These are phyloP conservation scores for Scylla paramamosain DNA, from an alignment of 1,140 invertebrate species.

Conservation along the genomic window DNA sequence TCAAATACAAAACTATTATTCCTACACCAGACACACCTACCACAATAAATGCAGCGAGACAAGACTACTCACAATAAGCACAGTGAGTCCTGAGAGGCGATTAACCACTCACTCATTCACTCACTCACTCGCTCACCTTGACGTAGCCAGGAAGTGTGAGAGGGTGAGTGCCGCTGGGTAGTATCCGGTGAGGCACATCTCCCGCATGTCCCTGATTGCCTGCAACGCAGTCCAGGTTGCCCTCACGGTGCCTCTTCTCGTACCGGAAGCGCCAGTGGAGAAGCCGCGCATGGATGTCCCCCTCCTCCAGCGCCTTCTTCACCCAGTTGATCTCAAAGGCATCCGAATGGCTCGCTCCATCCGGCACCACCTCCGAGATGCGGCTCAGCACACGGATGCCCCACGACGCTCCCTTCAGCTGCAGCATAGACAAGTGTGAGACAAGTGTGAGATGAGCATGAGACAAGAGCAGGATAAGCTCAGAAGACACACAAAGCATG, in stretches of 20 bases:
- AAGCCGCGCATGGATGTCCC: constrained; percentile 40
- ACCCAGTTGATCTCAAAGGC: constrained; percentile 39
- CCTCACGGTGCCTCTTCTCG: constrained; percentile 47
- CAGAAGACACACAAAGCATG: too few relatives aligned
- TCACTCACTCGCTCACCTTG: constrained; percentile 48
- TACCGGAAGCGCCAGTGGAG: constrained; percentile 46
- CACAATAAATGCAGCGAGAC: too few relatives aligned
- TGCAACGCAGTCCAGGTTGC: constrained; percentile 43
- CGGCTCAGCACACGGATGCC: constrained; percentile 50
- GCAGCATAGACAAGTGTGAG: background rate
- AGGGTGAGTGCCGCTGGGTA: constrained; percentile 46
- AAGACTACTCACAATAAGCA: too few relatives aligned
- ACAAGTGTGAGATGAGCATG: too few relatives aligned
- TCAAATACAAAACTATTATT: too few relatives aligned
- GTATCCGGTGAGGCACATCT: constrained; percentile 57
- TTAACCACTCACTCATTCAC: too few relatives aligned
- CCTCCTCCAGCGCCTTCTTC: constrained; percentile 6
- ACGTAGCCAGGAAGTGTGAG: constrained; percentile 55
- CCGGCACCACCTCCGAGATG: constrained; percentile 47
- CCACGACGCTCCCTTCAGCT: constrained; percentile 59
- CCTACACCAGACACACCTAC: too few relatives aligned
- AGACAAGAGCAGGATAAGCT: too few relatives aligned
- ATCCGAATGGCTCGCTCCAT: background rate
- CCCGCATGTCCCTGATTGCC: constrained; percentile 48
- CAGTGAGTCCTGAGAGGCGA: too few relatives aligned